Percentiles rank a stretch among this genome's conserved stretches.
These are phyloP conservation scores for Etheostoma nigrum DNA, from an alignment of 2,797 vertebrate genomes.

Conservation along the genomic window DNA sequence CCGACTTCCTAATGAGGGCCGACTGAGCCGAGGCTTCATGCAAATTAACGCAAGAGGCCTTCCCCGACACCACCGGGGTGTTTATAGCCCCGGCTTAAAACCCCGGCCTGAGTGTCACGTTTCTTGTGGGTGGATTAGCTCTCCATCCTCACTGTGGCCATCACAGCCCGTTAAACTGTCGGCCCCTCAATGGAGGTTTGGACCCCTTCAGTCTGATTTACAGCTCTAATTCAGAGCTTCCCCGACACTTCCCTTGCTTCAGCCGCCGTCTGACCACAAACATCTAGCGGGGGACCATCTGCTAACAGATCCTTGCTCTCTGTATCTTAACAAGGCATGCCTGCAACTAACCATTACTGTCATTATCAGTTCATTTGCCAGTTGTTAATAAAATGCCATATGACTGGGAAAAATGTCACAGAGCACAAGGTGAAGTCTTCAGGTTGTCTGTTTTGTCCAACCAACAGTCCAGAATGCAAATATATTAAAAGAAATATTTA, in stretches of 20 bases:
- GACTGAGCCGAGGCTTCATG: conserved; percentile 50
- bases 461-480: no score
- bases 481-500: background rate
- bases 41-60: conserved; percentile 59
- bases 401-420: no score
- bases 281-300: conserved; percentile 64
- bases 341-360: background rate
- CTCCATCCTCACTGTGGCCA: conserved; percentile 72
- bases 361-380: background rate
- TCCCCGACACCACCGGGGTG: conserved; percentile 6
- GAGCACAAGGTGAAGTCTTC: no score
- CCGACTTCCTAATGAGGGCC: conserved; percentile 55
- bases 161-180: conserved; percentile 83
- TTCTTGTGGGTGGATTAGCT: conserved; percentile 76
- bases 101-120: conserved; percentile 64
- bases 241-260: conserved; percentile 49
- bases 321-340: background rate
- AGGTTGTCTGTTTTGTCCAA: no score
- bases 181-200: conserved; percentile 74
- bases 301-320: conserved; percentile 35
- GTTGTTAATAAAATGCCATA: background rate
- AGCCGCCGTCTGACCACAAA: conserved; percentile 48
- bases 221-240: conserved; percentile 63
- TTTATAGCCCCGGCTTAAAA: conserved; percentile 59
- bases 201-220: conserved; percentile 79